A percentile compares a stretch with the other conserved stretches of the same genome.
phyloP scores from a whole-genome alignment of 2,797 vertebrate genomes.

The Gymnoscopelus microlampas region DNA sequence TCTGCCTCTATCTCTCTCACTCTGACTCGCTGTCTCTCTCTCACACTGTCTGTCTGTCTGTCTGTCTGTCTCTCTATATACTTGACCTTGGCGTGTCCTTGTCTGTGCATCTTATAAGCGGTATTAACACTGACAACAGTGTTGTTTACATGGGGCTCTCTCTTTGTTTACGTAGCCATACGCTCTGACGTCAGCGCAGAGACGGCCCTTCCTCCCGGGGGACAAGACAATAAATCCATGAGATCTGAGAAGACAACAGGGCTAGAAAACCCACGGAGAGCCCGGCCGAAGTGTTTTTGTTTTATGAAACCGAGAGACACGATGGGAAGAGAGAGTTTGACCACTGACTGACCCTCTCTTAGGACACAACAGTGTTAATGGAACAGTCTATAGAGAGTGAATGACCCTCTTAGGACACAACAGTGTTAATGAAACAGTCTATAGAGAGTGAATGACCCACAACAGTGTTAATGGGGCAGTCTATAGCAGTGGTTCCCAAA shows the following conservation, averaged over 20 bases:
- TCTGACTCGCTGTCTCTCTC: background rate
- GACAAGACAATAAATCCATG: slow-evolving; percentile 36
- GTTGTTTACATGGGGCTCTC: slow-evolving; percentile 75
- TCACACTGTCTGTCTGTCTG: background rate
- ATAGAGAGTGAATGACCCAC: too few species aligned
- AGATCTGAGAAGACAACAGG: slow-evolving; percentile 51
- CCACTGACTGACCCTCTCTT: slow-evolving; percentile 15
- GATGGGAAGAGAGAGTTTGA: slow-evolving; percentile 9
- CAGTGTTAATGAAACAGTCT: too few species aligned
- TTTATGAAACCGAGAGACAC: background rate
- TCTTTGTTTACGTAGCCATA: slow-evolving; percentile 78
- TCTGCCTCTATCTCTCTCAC: background rate
- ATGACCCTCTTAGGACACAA: too few species aligned
- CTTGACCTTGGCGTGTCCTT: slow-evolving; percentile 43
- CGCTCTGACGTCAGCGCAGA: slow-evolving; percentile 74
- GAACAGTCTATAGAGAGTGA: too few species aligned
- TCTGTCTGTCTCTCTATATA: slow-evolving; percentile 6
- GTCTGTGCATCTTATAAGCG: slow-evolving; percentile 45
- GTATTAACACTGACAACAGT: slow-evolving; percentile 63
- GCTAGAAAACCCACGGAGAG: slow-evolving; percentile 23
- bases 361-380: slow-evolving; percentile 5
- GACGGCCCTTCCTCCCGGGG: slow-evolving; percentile 57
- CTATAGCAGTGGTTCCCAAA: too few species aligned
- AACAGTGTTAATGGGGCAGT: too few species aligned
- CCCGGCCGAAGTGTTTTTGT: too few species aligned